A percentile compares a stretch with the other conserved stretches of the same genome.
Evolutionary conservation across 2,888 invertebrate species (phyloP).

Genomic region (Ctenicera cuprea): DNA sequence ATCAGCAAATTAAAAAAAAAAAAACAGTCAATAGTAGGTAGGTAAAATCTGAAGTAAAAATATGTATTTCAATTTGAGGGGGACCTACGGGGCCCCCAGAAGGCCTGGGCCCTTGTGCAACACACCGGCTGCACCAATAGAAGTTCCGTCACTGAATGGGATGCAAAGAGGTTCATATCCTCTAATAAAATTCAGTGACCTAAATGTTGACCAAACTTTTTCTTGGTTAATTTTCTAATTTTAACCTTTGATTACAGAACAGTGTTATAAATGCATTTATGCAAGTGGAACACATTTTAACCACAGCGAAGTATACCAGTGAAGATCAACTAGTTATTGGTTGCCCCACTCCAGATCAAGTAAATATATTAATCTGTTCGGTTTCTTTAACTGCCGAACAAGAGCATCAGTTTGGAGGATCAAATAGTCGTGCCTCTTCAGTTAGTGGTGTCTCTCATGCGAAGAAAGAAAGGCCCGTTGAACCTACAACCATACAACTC

Average conservation of each 20-base stretch:
- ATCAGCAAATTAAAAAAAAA: too few relatives aligned
- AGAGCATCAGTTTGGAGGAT: conserved; percentile 54
- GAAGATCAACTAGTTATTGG: conserved; percentile 91
- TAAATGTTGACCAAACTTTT: too few relatives aligned
- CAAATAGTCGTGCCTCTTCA: conserved; percentile 1
- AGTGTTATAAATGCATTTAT: conserved; percentile 93
- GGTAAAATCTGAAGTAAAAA: too few relatives aligned
- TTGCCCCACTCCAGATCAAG: conserved; percentile 95
- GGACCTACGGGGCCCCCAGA: too few relatives aligned
- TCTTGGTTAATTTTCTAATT: conserved; percentile 1
- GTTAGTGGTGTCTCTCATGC: not conserved
- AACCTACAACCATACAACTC: too few relatives aligned
- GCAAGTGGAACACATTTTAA: conserved; percentile 86
- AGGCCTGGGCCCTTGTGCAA: too few relatives aligned
- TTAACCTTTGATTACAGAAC: conserved; percentile 75
- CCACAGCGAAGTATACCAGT: conserved; percentile 83
- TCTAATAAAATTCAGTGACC: too few relatives aligned
- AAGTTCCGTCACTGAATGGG: too few relatives aligned
- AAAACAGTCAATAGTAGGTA: too few relatives aligned
- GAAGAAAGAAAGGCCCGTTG: not conserved
- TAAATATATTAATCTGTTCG: conserved; percentile 90
- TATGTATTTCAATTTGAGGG: too few relatives aligned
- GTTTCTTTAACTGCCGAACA: conserved; percentile 78
- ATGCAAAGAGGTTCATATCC: too few relatives aligned
- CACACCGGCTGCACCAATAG: too few relatives aligned